A percentile compares a stretch with the other conserved stretches of the same genome.
phyloP scores from a whole-genome alignment of 2,888 invertebrate species.

The Drosophila mimica region DNA sequence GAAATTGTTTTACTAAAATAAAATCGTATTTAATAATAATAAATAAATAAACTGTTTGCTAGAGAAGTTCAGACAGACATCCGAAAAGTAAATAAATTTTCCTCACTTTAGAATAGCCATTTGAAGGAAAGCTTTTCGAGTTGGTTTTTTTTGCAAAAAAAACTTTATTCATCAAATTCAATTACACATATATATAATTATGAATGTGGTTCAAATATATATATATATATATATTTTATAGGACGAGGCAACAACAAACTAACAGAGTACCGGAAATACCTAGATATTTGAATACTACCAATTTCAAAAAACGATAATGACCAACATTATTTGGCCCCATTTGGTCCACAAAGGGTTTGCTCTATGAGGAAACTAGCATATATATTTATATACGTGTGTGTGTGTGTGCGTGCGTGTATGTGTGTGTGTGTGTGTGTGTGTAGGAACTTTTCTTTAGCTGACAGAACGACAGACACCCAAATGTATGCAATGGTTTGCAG shows the following conservation, averaged over 20 bases:
- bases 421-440: slow-evolving; percentile 13
- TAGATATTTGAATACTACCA: slow-evolving; percentile 14
- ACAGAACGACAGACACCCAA: slow-evolving; percentile 12
- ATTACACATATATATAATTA: slow-evolving; percentile 48
- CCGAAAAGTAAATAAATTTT: background rate
- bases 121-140: background rate
- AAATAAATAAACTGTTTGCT: background rate
- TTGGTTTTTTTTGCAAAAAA: slow-evolving; percentile 52
- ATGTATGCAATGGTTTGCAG: slow-evolving; percentile 2
- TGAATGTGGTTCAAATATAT: slow-evolving; percentile 36
- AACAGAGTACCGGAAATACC: slow-evolving; percentile 14
- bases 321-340: slow-evolving; percentile 35
- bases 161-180: slow-evolving; percentile 62
- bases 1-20: background rate
- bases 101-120: slow-evolving; percentile 24
- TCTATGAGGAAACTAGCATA: slow-evolving; percentile 27
- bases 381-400: slow-evolving; percentile 14
- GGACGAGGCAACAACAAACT: slow-evolving; percentile 33
- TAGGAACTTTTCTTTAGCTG: slow-evolving; percentile 1
- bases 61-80: background rate
- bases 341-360: slow-evolving; percentile 57
- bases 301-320: slow-evolving; percentile 44
- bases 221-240: slow-evolving; percentile 11
- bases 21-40: background rate
- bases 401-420: slow-evolving; percentile 8